Evolutionary conservation across 2,888 invertebrate species (phyloP).

Genomic region (Pegoplata infirma): DNA sequence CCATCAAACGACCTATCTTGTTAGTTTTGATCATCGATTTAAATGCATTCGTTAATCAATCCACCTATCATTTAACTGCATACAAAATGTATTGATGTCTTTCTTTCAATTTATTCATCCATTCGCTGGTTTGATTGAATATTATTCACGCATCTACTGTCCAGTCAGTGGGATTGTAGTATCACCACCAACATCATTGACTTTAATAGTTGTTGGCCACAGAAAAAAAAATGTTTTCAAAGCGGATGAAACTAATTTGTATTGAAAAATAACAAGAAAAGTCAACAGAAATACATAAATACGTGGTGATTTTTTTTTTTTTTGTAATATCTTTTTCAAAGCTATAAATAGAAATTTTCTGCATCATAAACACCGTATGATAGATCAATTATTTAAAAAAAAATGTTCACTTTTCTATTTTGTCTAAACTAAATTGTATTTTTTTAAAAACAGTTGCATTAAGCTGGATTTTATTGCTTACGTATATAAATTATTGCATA

Average conservation of each 20-base stretch:
- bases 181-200: background rate
- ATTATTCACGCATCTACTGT: background rate
- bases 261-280: conserved; percentile 14
- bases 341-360: conserved; percentile 4
- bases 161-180: too few species aligned
- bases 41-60: conserved; percentile 31
- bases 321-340: background rate
- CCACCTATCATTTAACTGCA: background rate
- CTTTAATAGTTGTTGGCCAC: background rate
- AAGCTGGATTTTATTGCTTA: too few species aligned
- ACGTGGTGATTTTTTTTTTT: background rate
- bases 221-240: background rate
- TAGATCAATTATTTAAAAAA: too few species aligned
- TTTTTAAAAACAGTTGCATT: too few species aligned
- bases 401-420: too few species aligned
- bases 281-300: background rate
- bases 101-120: background rate
- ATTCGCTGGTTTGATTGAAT: background rate
- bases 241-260: conserved; percentile 26
- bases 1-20: too few species aligned
- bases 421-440: too few species aligned
- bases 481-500: too few species aligned
- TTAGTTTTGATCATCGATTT: too few species aligned
- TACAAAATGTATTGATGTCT: too few species aligned
- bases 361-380: too few species aligned